Conservation (phyloP, 1,140 invertebrate species). For the Leucophenga varia region DNA sequence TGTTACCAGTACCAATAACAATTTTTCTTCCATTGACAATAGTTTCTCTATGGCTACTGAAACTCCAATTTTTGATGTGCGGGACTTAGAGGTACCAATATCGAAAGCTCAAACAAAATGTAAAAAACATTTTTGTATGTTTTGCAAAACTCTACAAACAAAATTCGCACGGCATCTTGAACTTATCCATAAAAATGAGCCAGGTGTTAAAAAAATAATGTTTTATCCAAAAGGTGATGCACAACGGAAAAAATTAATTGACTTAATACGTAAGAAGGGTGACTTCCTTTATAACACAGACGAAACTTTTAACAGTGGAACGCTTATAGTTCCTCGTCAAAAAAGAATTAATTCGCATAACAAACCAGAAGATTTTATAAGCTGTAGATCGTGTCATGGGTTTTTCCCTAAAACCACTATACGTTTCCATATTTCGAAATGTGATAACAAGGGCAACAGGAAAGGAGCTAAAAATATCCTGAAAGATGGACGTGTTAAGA, state of each 20-base stretch:
- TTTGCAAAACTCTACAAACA: not conserved
- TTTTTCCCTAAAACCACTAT: not conserved
- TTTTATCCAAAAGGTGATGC: not conserved
- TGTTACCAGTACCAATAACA: no score
- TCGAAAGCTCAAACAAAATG: not conserved
- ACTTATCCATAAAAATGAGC: not conserved
- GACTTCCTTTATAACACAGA: not conserved
- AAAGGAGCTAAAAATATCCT: not conserved
- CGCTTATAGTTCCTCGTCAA: not conserved
- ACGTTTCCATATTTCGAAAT: not conserved
- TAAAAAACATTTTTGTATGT: conserved; percentile 1
- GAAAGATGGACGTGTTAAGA: not conserved
- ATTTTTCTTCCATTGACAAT: no score
- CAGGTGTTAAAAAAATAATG: not conserved
- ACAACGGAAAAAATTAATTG: not conserved
- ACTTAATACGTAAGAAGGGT: not conserved
- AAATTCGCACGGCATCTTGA: conserved; percentile 1
- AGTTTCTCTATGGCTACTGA: no score
- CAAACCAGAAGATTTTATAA: not conserved
- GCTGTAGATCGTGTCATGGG: not conserved
- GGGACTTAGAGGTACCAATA: not conserved
- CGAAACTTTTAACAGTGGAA: not conserved
- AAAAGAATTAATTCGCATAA: not conserved
- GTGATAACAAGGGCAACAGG: not conserved
- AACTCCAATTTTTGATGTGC: not conserved